A percentile compares a stretch with the other conserved stretches of the same genome.
phyloP scores from a whole-genome alignment of 2,797 vertebrate species.

The Coregonus suidteri region DNA sequence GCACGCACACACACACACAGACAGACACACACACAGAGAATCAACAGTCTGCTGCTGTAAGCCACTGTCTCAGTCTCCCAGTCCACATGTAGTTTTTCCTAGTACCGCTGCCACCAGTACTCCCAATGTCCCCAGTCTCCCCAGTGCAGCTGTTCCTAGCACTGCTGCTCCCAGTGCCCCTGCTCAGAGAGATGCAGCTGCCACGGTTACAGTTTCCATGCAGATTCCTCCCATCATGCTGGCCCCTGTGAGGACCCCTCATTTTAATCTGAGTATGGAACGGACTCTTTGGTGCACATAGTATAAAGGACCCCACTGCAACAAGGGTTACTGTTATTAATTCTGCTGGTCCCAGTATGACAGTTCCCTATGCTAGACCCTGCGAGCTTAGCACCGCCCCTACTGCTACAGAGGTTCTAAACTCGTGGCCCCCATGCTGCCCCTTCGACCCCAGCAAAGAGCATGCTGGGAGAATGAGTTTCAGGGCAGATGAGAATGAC shows the following conservation, averaged over 20 bases:
- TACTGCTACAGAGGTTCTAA: slow-evolving; percentile 34
- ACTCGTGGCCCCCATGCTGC: slow-evolving; percentile 55
- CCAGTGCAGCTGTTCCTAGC: slow-evolving; percentile 60
- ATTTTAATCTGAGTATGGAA: slow-evolving; percentile 58
- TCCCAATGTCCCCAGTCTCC: slow-evolving; percentile 60
- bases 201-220: slow-evolving; percentile 69
- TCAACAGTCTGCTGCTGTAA: slow-evolving; percentile 25
- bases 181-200: slow-evolving; percentile 62
- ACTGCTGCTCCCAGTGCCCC: slow-evolving; percentile 64
- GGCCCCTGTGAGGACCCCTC: slow-evolving; percentile 48
- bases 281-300: slow-evolving; percentile 64
- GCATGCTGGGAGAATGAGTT: slow-evolving; percentile 36
- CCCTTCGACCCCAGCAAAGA: slow-evolving; percentile 31
- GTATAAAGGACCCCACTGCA: slow-evolving; percentile 51
- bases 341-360: slow-evolving; percentile 33
- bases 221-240: slow-evolving; percentile 63
- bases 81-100: slow-evolving; percentile 13
- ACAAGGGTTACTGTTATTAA: slow-evolving; percentile 41
- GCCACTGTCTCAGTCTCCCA: slow-evolving; percentile 28
- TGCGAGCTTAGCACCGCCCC: slow-evolving; percentile 35
- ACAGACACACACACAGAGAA: neutral
- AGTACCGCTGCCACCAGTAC: slow-evolving; percentile 53
- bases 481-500: slow-evolving; percentile 44
- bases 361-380: slow-evolving; percentile 15
- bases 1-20: no score